These are phyloP conservation scores for Sandelia bainsii DNA, from an alignment of 2,797 vertebrate species.

Conservation along the genomic window DNA sequence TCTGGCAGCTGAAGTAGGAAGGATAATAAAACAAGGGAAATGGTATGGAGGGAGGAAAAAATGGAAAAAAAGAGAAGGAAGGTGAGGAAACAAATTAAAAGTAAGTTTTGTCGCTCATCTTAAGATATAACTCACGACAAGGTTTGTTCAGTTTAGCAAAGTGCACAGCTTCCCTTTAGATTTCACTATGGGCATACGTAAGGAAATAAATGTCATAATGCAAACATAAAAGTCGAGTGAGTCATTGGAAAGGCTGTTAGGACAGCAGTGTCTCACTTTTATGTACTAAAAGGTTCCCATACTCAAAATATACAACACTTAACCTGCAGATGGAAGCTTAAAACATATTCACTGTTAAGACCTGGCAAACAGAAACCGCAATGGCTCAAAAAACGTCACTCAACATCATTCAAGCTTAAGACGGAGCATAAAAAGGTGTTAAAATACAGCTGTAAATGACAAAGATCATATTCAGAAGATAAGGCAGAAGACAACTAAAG, in stretches of 20 bases:
- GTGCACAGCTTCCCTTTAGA: neutral
- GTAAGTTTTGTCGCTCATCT: neutral
- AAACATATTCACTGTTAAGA: conserved; percentile 14
- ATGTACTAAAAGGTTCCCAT: neutral
- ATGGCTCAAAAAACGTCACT: neutral
- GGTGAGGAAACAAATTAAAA: conserved; percentile 8
- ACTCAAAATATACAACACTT: neutral
- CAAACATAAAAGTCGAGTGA: conserved; percentile 1
- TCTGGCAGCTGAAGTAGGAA: conserved; percentile 47
- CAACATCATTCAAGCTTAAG: neutral
- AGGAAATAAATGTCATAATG: neutral
- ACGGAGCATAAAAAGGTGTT: neutral
- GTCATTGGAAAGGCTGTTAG: neutral
- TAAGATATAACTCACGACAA: neutral
- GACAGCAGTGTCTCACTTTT: neutral
- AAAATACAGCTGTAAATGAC: conserved; percentile 3
- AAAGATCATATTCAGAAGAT: conserved; percentile 17
- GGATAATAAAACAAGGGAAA: conserved; percentile 47
- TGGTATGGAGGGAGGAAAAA: conserved; percentile 20
- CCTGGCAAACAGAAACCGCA: neutral
- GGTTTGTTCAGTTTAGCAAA: neutral
- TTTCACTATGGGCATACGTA: neutral
- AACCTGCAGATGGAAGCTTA: conserved; percentile 8
- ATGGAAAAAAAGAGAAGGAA: neutral
- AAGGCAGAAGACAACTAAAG: neutral